Conservation (phyloP, 92 coral and sea anemone genomes). For the Blastomussa wellsi region DNA sequence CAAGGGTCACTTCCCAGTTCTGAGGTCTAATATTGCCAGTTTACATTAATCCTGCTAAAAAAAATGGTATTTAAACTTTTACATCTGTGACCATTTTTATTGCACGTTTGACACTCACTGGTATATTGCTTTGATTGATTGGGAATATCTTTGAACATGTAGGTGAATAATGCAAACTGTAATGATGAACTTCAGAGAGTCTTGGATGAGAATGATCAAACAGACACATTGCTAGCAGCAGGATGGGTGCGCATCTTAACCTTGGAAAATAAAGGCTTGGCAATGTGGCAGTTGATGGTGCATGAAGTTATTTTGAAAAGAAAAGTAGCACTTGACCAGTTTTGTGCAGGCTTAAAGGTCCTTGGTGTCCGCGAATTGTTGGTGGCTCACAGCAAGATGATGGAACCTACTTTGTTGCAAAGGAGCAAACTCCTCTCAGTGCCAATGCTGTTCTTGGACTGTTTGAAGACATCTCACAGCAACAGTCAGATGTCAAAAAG, state of each 20-base stretch:
- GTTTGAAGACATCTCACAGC: constrained; percentile 19
- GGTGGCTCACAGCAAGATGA: constrained; percentile 23
- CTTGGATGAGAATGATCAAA: constrained; percentile 18
- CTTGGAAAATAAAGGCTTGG: constrained; percentile 51
- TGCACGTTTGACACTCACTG: neutral
- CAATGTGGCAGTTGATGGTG: constrained; percentile 51
- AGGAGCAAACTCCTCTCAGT: constrained; percentile 10
- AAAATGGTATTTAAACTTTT: neutral
- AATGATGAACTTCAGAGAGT: constrained; percentile 15
- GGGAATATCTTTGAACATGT: constrained; percentile 22
- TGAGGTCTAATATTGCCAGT: constrained; percentile 19
- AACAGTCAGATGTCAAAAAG: constrained; percentile 20
- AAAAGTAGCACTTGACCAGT: constrained; percentile 49
- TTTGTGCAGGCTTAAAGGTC: constrained; percentile 38
- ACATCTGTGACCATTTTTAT: neutral
- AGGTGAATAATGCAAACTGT: constrained; percentile 15
- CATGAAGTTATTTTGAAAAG: constrained; percentile 51
- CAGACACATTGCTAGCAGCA: constrained; percentile 24
- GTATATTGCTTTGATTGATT: constrained; percentile 27
- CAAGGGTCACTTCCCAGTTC: constrained; percentile 10
- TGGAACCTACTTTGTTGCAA: constrained; percentile 37
- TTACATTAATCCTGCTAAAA: constrained; percentile 18
- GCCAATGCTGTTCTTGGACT: constrained; percentile 14
- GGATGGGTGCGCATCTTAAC: constrained; percentile 40
- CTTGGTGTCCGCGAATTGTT: constrained; percentile 25